Conservation (phyloP, 2,797 vertebrate genomes). For the Lepus townsendii region DNA sequence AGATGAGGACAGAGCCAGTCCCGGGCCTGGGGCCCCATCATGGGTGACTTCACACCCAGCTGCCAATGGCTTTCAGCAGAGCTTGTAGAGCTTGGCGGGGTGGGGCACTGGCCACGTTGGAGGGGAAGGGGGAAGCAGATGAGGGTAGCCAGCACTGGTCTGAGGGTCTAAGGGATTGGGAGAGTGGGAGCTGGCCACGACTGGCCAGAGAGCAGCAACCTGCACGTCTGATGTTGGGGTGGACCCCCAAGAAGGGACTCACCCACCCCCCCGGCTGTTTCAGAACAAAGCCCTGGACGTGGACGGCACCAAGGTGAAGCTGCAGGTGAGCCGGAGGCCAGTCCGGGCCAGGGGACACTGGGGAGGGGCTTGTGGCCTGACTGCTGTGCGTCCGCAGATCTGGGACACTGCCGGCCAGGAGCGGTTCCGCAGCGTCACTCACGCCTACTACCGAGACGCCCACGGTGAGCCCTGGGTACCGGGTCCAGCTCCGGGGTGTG, state of each 20-base stretch:
- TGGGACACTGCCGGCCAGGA: conserved; percentile 97
- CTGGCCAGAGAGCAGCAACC: too few species aligned
- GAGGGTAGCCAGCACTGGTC: neutral
- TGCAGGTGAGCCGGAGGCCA: conserved; percentile 91
- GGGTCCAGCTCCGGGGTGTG: neutral
- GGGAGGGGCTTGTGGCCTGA: neutral
- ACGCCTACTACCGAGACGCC: conserved; percentile 95
- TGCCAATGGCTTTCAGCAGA: neutral
- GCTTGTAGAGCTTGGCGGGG: neutral
- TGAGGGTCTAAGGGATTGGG: neutral
- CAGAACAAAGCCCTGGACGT: conserved; percentile 98
- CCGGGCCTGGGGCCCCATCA: neutral
- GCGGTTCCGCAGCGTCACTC: conserved; percentile 94
- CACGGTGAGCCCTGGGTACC: conserved; percentile 89
- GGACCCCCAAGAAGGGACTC: too few species aligned
- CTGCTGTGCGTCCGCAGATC: conserved; percentile 87
- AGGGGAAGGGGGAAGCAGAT: neutral
- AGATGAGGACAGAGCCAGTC: neutral
- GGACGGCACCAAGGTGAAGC: conserved; percentile 96
- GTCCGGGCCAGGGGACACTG: neutral
- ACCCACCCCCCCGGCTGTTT: conserved; percentile 81
- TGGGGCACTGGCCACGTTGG: too few species aligned
- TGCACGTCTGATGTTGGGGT: too few species aligned
- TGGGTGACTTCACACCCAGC: neutral
- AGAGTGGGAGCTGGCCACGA: neutral